These are phyloP conservation scores for Lasioglossum oenotherae DNA, from an alignment of 2,888 invertebrate genomes.

Conservation along the genomic window DNA sequence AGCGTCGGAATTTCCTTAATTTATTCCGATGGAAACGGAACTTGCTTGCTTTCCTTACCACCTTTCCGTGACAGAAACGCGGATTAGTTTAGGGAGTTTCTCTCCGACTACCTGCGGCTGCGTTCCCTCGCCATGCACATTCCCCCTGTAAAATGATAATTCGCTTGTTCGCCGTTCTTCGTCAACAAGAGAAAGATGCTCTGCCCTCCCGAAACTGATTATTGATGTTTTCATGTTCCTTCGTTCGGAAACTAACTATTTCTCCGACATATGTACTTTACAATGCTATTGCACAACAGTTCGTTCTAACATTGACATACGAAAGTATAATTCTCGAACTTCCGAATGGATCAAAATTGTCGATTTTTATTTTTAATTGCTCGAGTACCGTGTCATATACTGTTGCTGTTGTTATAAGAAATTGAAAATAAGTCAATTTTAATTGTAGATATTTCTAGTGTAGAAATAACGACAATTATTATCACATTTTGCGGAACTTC, in stretches of 20 bases:
- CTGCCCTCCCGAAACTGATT: neutral
- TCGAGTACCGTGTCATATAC: too few species aligned
- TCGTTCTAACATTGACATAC: neutral
- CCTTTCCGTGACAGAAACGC: constrained; percentile 8
- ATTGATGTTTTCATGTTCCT: neutral
- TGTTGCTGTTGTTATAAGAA: too few species aligned
- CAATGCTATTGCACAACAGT: neutral
- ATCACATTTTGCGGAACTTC: too few species aligned
- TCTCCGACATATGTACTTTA: neutral
- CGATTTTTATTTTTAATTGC: neutral
- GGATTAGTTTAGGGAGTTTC: constrained; percentile 11
- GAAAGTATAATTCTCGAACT: neutral
- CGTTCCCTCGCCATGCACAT: neutral
- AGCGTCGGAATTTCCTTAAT: constrained; percentile 5
- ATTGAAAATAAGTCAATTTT: too few species aligned
- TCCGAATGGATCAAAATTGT: neutral
- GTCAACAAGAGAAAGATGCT: neutral
- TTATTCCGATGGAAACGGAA: constrained; percentile 9
- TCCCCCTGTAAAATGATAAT: neutral
- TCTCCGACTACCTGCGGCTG: constrained; percentile 1
- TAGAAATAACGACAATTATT: too few species aligned
- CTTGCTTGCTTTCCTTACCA: neutral
- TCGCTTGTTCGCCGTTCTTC: neutral
- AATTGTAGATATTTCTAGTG: too few species aligned
- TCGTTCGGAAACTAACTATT: neutral